phyloP scores from a whole-genome alignment of 1,140 invertebrate species.

The Ips typographus region DNA sequence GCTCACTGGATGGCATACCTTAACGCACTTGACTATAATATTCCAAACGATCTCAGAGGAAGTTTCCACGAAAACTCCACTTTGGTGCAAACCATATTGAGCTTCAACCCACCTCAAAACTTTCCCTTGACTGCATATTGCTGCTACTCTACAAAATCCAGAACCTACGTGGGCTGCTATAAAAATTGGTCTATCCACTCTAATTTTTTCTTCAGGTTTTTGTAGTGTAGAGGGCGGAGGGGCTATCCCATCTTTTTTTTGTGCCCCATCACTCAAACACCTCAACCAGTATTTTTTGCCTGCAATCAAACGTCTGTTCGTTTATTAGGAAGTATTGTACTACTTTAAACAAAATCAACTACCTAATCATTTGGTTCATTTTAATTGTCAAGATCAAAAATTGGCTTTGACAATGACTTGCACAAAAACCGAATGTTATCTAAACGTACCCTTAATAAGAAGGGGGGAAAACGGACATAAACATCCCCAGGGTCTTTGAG shows the following conservation, averaged over 20 bases:
- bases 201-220: neutral
- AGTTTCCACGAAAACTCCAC: constrained; percentile 81
- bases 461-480: neutral
- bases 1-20: constrained; percentile 33
- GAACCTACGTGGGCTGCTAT: constrained; percentile 93
- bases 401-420: too few species aligned
- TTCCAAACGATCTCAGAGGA: constrained; percentile 88
- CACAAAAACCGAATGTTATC: neutral
- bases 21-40: constrained; percentile 55
- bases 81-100: constrained; percentile 73
- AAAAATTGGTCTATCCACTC: constrained; percentile 45
- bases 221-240: neutral
- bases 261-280: neutral
- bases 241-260: neutral
- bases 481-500: neutral
- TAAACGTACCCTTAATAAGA: neutral
- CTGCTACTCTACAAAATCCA: constrained; percentile 78
- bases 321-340: too few species aligned
- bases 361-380: too few species aligned
- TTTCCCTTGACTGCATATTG: constrained; percentile 68
- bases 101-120: constrained; percentile 64
- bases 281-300: too few species aligned
- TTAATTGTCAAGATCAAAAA: too few species aligned
- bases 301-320: too few species aligned
- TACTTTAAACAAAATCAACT: too few species aligned